Evolutionary conservation across 2,888 invertebrate species (phyloP).

Genomic region (Zonitis immaculata): DNA sequence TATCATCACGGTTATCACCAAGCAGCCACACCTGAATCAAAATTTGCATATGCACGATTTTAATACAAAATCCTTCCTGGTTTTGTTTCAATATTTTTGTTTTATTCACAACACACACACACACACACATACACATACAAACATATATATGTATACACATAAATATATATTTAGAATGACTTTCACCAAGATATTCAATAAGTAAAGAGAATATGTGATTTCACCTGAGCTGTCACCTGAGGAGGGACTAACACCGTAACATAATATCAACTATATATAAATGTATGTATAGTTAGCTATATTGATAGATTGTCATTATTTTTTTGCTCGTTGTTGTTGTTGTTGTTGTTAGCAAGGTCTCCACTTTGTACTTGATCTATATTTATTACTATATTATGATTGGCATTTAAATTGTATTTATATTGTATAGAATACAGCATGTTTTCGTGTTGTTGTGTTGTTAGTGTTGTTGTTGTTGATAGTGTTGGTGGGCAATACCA

Average conservation of each 20-base stretch:
- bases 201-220: slow-evolving; percentile 12
- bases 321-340: slow-evolving; percentile 8
- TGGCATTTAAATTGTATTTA: slow-evolving; percentile 15
- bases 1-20: no score
- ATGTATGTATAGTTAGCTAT: not conserved
- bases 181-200: slow-evolving; percentile 18
- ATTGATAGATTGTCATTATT: no score
- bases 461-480: not conserved
- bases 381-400: slow-evolving; percentile 24
- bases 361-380: slow-evolving; percentile 29
- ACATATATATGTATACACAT: not conserved
- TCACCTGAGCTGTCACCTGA: slow-evolving; percentile 16
- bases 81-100: slow-evolving; percentile 3
- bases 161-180: no score
- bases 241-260: not conserved
- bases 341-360: slow-evolving; percentile 26
- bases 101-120: slow-evolving; percentile 5
- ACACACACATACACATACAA: not conserved
- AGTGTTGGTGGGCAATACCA: slow-evolving; percentile 12
- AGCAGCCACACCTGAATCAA: slow-evolving; percentile 2
- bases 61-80: not conserved
- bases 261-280: not conserved
- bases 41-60: slow-evolving; percentile 6
- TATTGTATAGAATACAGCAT: not conserved
- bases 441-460: not conserved